These are phyloP conservation scores for Furcifer pardalis DNA, from an alignment of 2,797 vertebrate genomes.

Conservation along the genomic window DNA sequence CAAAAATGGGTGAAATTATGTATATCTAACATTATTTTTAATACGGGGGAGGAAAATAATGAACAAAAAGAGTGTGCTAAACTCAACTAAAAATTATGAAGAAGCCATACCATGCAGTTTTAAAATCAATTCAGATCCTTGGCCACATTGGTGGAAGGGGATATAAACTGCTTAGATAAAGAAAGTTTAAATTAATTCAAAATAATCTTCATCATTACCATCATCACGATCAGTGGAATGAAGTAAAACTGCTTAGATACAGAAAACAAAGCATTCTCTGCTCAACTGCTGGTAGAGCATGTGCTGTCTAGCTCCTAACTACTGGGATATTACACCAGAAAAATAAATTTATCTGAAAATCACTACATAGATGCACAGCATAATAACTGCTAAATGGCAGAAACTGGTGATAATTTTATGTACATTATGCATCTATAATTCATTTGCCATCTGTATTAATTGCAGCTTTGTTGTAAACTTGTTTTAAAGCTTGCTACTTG, in stretches of 20 bases:
- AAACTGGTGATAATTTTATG: neutral
- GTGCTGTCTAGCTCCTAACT: conserved; percentile 9
- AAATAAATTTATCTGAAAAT: neutral
- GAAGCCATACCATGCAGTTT: neutral
- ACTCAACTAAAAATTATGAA: neutral
- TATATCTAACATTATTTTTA: fast-evolving
- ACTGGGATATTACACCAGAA: conserved; percentile 36
- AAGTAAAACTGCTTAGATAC: neutral
- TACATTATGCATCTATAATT: neutral
- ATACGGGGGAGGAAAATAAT: neutral
- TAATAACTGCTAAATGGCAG: neutral
- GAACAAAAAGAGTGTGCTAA: neutral
- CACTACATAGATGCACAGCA: conserved; percentile 28
- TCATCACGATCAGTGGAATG: neutral
- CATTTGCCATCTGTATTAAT: conserved; percentile 61
- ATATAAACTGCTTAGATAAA: conserved; percentile 28
- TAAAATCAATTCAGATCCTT: neutral
- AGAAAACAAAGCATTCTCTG: neutral
- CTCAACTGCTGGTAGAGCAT: conserved; percentile 9
- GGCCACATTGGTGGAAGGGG: neutral
- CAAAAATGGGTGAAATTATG: conserved; percentile 15
- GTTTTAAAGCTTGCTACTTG: conserved; percentile 60
- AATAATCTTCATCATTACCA: neutral
- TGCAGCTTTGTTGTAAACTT: conserved; percentile 65
- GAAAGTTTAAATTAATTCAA: neutral